These are phyloP conservation scores for Neodontobutis hainanensis DNA, from an alignment of 2,113 vertebrate genomes.

Conservation along the genomic window DNA sequence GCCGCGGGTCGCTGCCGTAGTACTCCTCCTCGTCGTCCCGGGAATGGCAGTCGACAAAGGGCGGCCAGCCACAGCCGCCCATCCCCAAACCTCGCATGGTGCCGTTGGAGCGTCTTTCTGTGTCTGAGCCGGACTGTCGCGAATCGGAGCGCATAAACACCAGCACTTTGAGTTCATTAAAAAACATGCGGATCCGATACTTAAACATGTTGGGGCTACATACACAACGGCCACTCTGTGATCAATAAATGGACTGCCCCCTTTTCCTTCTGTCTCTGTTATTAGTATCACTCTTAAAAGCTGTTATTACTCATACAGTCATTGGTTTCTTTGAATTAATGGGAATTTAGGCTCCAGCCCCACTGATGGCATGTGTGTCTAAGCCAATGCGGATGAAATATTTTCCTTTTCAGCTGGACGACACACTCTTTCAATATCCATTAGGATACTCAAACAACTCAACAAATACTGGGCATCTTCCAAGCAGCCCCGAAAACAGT, in stretches of 20 bases:
- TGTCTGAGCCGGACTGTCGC: conserved; percentile 84
- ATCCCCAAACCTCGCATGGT: conserved; percentile 83
- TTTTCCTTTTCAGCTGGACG: conserved; percentile 57
- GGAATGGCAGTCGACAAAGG: conserved; percentile 83
- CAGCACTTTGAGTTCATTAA: conserved; percentile 95
- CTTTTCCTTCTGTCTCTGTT: neutral
- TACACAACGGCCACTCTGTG: conserved; percentile 37
- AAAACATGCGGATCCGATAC: conserved; percentile 96
- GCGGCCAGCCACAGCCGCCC: conserved; percentile 90
- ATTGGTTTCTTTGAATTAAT: neutral
- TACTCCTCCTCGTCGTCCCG: conserved; percentile 86
- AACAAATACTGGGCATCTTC: conserved; percentile 38
- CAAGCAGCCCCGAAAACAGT: conserved; percentile 30
- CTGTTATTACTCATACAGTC: conserved; percentile 35
- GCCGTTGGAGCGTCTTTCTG: conserved; percentile 72
- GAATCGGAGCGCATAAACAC: conserved; percentile 90
- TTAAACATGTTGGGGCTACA: conserved; percentile 89
- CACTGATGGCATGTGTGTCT: conserved; percentile 74
- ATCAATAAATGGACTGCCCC: conserved; percentile 19
- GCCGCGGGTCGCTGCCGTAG: conserved; percentile 85
- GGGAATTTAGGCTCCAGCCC: conserved; percentile 41
- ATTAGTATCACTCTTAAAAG: conserved; percentile 30
- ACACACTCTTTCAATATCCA: conserved; percentile 63
- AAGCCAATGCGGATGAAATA: conserved; percentile 76
- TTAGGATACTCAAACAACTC: conserved; percentile 57